Evolutionary conservation across 2,888 invertebrate genomes (phyloP).

Genomic region (Drosophila atripex): DNA sequence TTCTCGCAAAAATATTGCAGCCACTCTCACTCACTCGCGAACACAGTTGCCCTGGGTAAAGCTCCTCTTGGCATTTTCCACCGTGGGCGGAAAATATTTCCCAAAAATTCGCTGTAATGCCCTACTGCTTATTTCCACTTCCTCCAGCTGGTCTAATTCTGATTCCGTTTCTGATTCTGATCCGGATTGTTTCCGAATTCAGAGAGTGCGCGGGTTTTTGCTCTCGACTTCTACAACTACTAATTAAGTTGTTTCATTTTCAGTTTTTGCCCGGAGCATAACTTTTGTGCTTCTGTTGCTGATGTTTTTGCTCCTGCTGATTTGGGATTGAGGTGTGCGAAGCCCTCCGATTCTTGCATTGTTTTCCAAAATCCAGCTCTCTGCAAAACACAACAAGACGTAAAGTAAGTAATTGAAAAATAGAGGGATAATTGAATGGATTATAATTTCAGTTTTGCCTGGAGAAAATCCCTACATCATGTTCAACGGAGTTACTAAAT

Average conservation of each 20-base stretch:
- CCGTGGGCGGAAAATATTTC: conserved; percentile 69
- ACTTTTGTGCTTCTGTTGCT: conserved; percentile 60
- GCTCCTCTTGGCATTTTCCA: conserved; percentile 41
- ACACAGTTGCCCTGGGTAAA: conserved; percentile 16
- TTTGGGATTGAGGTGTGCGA: conserved; percentile 61
- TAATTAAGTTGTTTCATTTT: conserved; percentile 79
- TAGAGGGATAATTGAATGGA: conserved; percentile 26
- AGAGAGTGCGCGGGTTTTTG: conserved; percentile 45
- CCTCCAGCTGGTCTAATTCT: conserved; percentile 18
- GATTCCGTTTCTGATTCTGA: background rate
- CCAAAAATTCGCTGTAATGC: conserved; percentile 55
- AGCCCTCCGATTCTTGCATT: conserved; percentile 68
- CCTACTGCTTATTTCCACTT: conserved; percentile 33
- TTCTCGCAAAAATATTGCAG: conserved; percentile 49
- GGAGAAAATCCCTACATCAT: conserved; percentile 9
- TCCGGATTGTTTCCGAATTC: conserved; percentile 16
- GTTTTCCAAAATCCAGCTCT: conserved; percentile 45
- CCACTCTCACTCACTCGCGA: conserved; percentile 44
- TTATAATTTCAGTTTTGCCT: conserved; percentile 45
- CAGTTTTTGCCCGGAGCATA: conserved; percentile 71
- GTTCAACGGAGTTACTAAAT: conserved; percentile 38
- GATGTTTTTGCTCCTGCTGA: conserved; percentile 40
- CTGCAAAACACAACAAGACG: conserved; percentile 13
- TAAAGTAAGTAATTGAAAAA: conserved; percentile 12
- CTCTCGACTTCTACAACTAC: conserved; percentile 62